Percentiles rank a stretch among this genome's conserved stretches.
Conservation (phyloP, 2,888 invertebrate genomes). For the Desoria tigrina region DNA sequence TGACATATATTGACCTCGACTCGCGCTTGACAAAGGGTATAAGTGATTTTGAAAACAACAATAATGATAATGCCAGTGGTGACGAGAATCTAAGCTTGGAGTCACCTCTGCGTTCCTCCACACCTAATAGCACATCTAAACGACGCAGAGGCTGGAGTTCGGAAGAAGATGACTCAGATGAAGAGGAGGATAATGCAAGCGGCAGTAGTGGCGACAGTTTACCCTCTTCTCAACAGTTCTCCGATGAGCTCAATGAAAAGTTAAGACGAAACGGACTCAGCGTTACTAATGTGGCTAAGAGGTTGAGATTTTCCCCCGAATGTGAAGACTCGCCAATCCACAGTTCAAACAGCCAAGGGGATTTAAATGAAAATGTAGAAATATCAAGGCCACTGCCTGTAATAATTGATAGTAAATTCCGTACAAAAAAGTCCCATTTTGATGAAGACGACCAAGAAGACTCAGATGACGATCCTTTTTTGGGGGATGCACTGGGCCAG, state of each 20-base stretch:
- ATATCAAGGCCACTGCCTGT: background rate
- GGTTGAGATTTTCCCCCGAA: slow-evolving; percentile 35
- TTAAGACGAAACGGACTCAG: slow-evolving; percentile 28
- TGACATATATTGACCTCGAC: slow-evolving; percentile 50
- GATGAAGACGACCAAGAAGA: slow-evolving; percentile 27
- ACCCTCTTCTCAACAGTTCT: background rate
- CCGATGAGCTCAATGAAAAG: slow-evolving; percentile 30
- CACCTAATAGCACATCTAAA: slow-evolving; percentile 29
- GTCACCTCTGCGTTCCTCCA: slow-evolving; percentile 20
- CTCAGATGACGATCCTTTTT: slow-evolving; percentile 50
- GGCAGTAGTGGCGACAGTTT: slow-evolving; percentile 8
- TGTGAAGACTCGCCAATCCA: slow-evolving; percentile 19
- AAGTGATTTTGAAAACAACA: slow-evolving; percentile 11
- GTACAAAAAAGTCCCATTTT: slow-evolving; percentile 42
- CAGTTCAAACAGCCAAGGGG: slow-evolving; percentile 21
- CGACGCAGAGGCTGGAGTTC: slow-evolving; percentile 46
- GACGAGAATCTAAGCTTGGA: background rate
- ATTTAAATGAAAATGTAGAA: slow-evolving; percentile 13
- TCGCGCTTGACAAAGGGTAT: slow-evolving; percentile 3
- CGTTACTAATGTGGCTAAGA: slow-evolving; percentile 37
- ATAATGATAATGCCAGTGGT: slow-evolving; percentile 9
- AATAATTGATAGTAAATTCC: slow-evolving; percentile 24
- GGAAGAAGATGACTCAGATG: slow-evolving; percentile 42
- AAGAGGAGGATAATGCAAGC: slow-evolving; percentile 21
- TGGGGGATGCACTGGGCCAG: slow-evolving; percentile 45